Conservation (phyloP, 1,140 invertebrate species). For the Lepidurus apus region DNA sequence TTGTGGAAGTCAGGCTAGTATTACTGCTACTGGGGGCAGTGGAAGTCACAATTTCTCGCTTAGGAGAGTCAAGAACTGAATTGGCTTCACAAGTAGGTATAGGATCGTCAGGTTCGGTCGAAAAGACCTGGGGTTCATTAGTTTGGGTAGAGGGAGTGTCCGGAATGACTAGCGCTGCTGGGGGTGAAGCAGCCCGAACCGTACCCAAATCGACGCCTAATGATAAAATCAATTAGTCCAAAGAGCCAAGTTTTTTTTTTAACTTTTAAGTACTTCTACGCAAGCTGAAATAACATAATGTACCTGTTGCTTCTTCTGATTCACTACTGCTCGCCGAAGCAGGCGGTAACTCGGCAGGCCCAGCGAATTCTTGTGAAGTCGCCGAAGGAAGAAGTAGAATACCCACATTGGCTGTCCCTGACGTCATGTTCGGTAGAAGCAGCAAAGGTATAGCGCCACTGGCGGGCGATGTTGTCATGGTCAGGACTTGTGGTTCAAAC, state of each 20-base stretch:
- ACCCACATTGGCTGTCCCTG: not conserved
- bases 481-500: not conserved
- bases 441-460: not conserved
- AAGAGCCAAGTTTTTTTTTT: not conserved
- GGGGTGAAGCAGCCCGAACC: not conserved
- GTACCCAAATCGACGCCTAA: not conserved
- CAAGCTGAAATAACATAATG: too few species aligned
- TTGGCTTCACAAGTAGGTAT: not conserved
- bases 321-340: not conserved
- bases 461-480: not conserved
- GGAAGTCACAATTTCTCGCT: not conserved
- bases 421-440: not conserved
- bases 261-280: too few species aligned
- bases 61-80: not conserved
- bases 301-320: not conserved
- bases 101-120: not conserved
- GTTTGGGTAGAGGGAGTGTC: not conserved
- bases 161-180: not conserved
- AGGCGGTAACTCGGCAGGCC: not conserved
- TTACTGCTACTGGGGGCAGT: not conserved
- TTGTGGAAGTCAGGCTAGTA: not conserved
- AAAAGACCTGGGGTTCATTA: not conserved
- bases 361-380: not conserved
- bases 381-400: not conserved
- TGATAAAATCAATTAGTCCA: not conserved